Evolutionary conservation across 2,797 vertebrate genomes (phyloP), one percentile per base, ranked within the genome.

Genomic region (Luscinia megarhynchos): DNA sequence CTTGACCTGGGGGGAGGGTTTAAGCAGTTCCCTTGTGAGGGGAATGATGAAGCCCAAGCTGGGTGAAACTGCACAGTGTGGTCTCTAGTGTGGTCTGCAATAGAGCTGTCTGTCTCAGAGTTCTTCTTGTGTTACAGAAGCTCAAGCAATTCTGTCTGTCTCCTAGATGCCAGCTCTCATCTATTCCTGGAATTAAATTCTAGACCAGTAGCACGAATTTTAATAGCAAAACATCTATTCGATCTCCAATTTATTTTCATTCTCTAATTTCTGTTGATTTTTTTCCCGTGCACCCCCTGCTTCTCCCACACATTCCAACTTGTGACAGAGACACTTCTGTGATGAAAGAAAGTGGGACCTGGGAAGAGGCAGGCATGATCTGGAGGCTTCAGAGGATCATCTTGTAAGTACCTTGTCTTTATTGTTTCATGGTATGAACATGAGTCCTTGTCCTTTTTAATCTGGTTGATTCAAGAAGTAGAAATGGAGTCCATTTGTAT

Each of bases 321-420:
- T 68, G 38, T 58, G 34, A 80, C 54, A 67, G 64, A 82, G 18
- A n/a, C 2, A 2, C 38, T 59, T 93, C 8, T 59, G 32, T 81
- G 67, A 40, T 48, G 40, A 87, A 95, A 93, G 30, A 24, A 94
- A 70, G 57, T 55, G 79, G 41, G 48, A 84, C 26, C 53, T 93
- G 58, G n/a, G 72, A 91, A 88, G 38, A 91, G 12, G 32, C 32
- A 66, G 22, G 8, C 23, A 59, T 4, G 8, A 68, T 58, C 57
- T 72, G 62, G 58, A 58, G 61, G 46, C 67, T 85, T 92, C 57
- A 64, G 63, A 90, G 62, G 62, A 90, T 95, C 58, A 83, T 68
- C 61, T 45, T 92, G n/a, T 90, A 89, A 96, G 81, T 82, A 90
- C 50, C 38, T 94, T 79, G 66, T 89, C 72, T 89, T 75, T 40